A percentile compares a stretch with the other conserved stretches of the same genome.
Conservation (phyloP, 2,113 vertebrate genomes). For the Ranitomeya imitator region DNA sequence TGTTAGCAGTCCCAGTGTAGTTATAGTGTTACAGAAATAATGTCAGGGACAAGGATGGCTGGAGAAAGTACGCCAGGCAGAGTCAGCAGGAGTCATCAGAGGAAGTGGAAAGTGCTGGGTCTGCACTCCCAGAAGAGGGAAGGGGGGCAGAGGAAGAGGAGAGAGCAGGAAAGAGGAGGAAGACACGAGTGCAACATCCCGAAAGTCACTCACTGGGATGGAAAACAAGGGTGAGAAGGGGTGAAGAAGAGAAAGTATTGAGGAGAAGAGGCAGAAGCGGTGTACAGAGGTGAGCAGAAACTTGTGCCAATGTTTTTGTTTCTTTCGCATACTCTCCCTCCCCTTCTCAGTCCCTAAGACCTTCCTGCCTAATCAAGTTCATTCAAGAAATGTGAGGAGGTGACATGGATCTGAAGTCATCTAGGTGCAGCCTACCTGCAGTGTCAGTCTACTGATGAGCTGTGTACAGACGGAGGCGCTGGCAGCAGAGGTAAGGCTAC, state of each 20-base stretch:
- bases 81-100: constrained; percentile 30
- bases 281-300: constrained; percentile 1
- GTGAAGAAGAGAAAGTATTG: neutral
- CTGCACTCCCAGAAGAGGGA: constrained; percentile 8
- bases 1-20: neutral
- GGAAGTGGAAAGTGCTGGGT: constrained; percentile 52
- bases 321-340: constrained; percentile 5
- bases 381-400: constrained; percentile 49
- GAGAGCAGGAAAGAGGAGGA: constrained; percentile 4
- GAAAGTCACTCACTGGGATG: neutral
- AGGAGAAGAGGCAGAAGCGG: neutral
- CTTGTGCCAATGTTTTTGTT: neutral
- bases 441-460: constrained; percentile 31
- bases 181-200: neutral
- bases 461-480: neutral
- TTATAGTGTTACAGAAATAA: neutral
- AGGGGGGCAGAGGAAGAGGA: constrained; percentile 35
- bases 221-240: neutral
- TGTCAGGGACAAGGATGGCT: neutral
- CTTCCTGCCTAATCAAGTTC: constrained; percentile 31
- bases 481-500: neutral
- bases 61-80: neutral
- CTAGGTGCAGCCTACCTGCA: constrained; percentile 10
- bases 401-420: constrained; percentile 25
- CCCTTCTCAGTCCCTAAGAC: constrained; percentile 1